phyloP scores from a whole-genome alignment of 2,113 vertebrate genomes.

The Kryptolebias marmoratus region DNA sequence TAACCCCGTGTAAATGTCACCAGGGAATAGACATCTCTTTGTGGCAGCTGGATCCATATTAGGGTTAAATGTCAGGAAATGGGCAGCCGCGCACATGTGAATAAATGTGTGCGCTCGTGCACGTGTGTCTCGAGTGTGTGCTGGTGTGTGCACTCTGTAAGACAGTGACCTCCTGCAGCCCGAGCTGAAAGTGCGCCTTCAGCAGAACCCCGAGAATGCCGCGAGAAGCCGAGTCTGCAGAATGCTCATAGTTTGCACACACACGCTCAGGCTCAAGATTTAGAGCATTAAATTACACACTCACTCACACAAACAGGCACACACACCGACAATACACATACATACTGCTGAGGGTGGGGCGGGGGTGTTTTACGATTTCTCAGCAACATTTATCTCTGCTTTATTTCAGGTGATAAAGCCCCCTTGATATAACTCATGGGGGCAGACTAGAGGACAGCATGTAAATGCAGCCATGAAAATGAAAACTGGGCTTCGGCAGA shows the following conservation, averaged over 20 bases:
- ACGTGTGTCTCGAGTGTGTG: not conserved
- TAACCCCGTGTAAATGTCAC: slow-evolving; percentile 69
- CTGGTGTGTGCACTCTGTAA: slow-evolving; percentile 45
- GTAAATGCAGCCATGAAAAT: slow-evolving; percentile 73
- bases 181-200: slow-evolving; percentile 68
- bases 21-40: slow-evolving; percentile 46
- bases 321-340: not conserved
- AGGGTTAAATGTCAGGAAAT: slow-evolving; percentile 66
- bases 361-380: slow-evolving; percentile 62
- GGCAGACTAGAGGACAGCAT: slow-evolving; percentile 62
- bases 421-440: slow-evolving; percentile 60
- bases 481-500: slow-evolving; percentile 66
- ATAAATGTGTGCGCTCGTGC: not conserved
- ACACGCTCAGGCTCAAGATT: slow-evolving; percentile 25
- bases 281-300: slow-evolving; percentile 29
- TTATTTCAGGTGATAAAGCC: slow-evolving; percentile 72
- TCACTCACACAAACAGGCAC: slow-evolving; percentile 15
- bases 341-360: slow-evolving; percentile 3
- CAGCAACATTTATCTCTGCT: slow-evolving; percentile 73
- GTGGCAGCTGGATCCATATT: slow-evolving; percentile 58
- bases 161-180: slow-evolving; percentile 72
- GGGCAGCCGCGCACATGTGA: slow-evolving; percentile 20
- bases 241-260: slow-evolving; percentile 68
- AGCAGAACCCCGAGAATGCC: slow-evolving; percentile 64
- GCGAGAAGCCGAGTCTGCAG: slow-evolving; percentile 68